These are phyloP conservation scores for Melierax canorus DNA, from an alignment of 2,113 vertebrate species.

Conservation along the genomic window DNA sequence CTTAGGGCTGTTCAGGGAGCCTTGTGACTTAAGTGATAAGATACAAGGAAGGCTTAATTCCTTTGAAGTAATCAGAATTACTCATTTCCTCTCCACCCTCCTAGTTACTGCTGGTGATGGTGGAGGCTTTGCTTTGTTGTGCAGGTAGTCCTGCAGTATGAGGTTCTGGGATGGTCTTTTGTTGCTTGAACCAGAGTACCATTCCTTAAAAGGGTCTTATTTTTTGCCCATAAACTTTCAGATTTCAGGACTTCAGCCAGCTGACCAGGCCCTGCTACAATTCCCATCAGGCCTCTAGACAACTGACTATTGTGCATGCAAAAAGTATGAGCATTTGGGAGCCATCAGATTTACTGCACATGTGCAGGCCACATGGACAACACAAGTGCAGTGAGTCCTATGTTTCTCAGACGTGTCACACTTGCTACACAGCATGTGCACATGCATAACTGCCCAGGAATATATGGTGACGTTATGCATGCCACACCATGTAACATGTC, in stretches of 20 bases:
- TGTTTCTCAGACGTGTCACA: not conserved
- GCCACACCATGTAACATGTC: not conserved
- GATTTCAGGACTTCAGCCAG: not conserved
- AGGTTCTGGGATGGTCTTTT: not conserved
- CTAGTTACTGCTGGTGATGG: not conserved
- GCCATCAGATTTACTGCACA: not conserved
- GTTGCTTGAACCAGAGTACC: not conserved
- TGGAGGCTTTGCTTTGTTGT: not conserved
- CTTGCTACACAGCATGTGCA: not conserved
- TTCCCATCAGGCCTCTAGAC: not conserved
- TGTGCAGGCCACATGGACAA: constrained; percentile 1
- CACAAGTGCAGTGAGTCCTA: not conserved
- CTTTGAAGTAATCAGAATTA: not conserved
- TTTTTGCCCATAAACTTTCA: not conserved
- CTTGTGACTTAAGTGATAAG: not conserved
- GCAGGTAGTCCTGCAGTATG: not conserved
- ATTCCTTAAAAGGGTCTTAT: not conserved
- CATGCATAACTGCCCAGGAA: not conserved
- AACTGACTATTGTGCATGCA: not conserved
- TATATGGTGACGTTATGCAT: not conserved
- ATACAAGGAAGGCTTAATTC: not conserved
- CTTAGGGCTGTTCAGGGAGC: not conserved
- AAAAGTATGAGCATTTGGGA: not conserved
- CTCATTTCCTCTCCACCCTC: not conserved
- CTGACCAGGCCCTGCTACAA: not conserved